Evolutionary conservation across 2,113 vertebrate species (phyloP).

Genomic region (Hippocampus comes): DNA sequence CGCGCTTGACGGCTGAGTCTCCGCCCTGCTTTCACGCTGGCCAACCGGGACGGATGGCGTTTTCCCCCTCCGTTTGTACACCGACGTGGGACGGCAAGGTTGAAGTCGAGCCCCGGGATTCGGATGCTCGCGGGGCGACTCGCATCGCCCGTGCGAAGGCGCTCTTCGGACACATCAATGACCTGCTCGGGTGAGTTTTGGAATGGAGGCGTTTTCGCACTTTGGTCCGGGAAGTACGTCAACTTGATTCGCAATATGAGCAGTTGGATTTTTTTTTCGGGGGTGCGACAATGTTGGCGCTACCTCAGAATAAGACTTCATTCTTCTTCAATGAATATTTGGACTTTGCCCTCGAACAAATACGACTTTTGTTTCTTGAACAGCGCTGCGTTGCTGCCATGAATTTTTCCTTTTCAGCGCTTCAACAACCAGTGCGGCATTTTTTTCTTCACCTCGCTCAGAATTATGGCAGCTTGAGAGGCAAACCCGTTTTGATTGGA

Average conservation of each 20-base stretch:
- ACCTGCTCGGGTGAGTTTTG: too few species aligned
- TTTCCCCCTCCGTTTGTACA: neutral
- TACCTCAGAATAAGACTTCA: neutral
- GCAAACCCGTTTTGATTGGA: neutral
- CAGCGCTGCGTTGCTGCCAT: too few species aligned
- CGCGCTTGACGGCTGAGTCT: constrained; percentile 84
- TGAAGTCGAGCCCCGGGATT: neutral
- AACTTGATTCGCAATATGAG: neutral
- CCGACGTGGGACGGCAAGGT: neutral
- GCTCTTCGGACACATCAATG: too few species aligned
- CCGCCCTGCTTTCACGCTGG: too few species aligned
- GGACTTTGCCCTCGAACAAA: neutral
- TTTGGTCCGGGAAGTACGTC: neutral
- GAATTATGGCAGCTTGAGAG: neutral
- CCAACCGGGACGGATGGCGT: neutral
- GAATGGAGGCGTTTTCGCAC: neutral
- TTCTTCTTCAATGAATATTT: neutral
- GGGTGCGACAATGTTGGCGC: neutral
- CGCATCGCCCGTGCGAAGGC: too few species aligned
- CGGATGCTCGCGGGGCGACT: neutral
- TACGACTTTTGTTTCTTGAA: too few species aligned
- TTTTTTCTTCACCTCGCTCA: neutral
- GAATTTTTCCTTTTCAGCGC: neutral
- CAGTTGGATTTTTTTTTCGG: neutral
- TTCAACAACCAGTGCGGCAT: neutral